Base-by-base conservation (phyloP, 2,888 invertebrate species). In the Atherix ibis region DNA sequence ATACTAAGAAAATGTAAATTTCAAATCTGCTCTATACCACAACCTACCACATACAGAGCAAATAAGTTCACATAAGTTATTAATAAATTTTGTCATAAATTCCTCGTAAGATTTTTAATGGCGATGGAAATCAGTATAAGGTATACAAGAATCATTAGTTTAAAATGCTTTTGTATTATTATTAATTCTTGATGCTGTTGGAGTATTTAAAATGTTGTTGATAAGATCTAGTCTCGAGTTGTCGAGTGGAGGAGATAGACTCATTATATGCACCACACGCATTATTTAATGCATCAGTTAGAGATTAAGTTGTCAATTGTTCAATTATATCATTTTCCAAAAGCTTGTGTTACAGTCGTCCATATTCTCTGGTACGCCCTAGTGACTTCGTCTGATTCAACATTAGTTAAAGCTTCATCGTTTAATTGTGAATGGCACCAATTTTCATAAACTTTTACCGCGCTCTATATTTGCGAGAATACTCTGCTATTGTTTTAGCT, bases 21-120 rank as follows among this genome's bases (percentile, higher is more conserved):
- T 27, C 6, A 27, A 13, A 27, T 27, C 27, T 9, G 5, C n/a
- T 27, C n/a, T 6, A 12, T 9, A 27, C 27, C 27, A 27, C 13
- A 27, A 27, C 6, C 27, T 5, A 27, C n/a, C 27, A 27, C 27
- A 27, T 12, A 27, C 27, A 12, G 12, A 27, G 27, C 27, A 27
- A 5, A 6, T 12, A 27, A 12, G 12, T 9, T 12, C 22, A 10
- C 6, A 22, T 9, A 22, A 8, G 10, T 22, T 22, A 10, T 22
- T 22, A 6, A 22, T 8, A 22, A 22, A 22, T 9, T 22, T 22
- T 22, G 6, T 22, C 6, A 6, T 6, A 22, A 22, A 22, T 22
- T 27, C 27, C n/a, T 27, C 27, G n/a, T 27, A 9, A 6, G 22
- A 6, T 6, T 6, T 9, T 22, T 22, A 9, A 22, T 22, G 6